Evolutionary conservation across 2,113 vertebrate species (phyloP), one percentile per base, ranked within the genome.

Genomic region (Anoplopoma fimbria): DNA sequence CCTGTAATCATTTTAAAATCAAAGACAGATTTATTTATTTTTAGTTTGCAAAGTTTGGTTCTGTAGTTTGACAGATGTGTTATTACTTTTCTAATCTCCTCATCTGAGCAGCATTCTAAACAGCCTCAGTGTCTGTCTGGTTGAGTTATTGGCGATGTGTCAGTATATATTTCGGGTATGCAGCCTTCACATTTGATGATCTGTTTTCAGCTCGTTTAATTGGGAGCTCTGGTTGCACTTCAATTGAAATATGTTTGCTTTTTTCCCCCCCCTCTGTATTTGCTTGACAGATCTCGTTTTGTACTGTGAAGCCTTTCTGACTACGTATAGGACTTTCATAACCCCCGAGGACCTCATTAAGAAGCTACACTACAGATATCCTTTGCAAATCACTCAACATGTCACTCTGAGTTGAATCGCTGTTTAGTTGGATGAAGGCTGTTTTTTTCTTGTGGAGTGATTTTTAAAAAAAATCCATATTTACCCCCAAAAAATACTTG

Each of bases 281-380:
- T 49, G 45, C 74, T 86, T 65, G 58, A 79, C 91, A 99, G 98
- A 99, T 90, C 92, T 99, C 72, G 98, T 99, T 90, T 92, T 99
- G 92, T 99, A 99, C 95, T 99, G 98, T 82, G 98, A 99, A 95
- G 98, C 98, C 87, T 99, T 99, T 86, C 93, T 99, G 90, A 99
- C 98, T 10, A 99, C 98, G 0, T 99, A 99, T 93, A 95, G 98
- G 89, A 99, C 98, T 2, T 99, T 99, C 84, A 99, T 99, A 89
- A 96, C 92, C 67, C 98, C 98, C 0, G 98, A 99, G 90, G 98
- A 99, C 86, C 98, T 99, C 91, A 99, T 99, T 92, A 97, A 98
- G 94, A 99, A 99, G 92, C 95, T 99, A 84, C 98, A 99, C 91
- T 97, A 99, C 95, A 96, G 98, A 99, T 99, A 99, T 98, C 98